A percentile compares a stretch with the other conserved stretches of the same genome.
phyloP scores from a whole-genome alignment of 2,113 vertebrate genomes.

The Epinephelus cyanopodus region DNA sequence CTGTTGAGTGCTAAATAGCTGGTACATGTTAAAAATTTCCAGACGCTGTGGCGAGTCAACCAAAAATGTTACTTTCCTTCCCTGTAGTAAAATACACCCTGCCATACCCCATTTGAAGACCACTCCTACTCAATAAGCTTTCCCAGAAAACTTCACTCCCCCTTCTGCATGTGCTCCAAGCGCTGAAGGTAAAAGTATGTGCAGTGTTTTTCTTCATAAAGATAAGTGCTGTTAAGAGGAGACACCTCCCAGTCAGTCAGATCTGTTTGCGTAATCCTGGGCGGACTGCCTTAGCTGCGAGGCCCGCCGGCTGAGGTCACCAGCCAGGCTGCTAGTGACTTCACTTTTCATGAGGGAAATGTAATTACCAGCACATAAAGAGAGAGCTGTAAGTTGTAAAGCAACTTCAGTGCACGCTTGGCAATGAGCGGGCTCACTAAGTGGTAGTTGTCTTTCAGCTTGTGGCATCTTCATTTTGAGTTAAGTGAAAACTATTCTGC shows the following conservation, averaged over 20 bases:
- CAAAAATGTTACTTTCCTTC: background rate
- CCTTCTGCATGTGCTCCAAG: slow-evolving; percentile 28
- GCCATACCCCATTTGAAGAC: background rate
- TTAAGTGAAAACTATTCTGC: slow-evolving; percentile 54
- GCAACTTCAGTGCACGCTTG: slow-evolving; percentile 14
- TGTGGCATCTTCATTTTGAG: slow-evolving; percentile 54
- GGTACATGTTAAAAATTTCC: slow-evolving; percentile 23
- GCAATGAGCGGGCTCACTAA: slow-evolving; percentile 34
- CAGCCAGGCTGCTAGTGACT: slow-evolving; percentile 63
- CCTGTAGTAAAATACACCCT: slow-evolving; percentile 9
- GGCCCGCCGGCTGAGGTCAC: slow-evolving; percentile 74
- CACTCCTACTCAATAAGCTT: slow-evolving; percentile 32
- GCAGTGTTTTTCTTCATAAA: slow-evolving; percentile 45
- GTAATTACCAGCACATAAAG: slow-evolving; percentile 68
- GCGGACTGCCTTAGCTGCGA: slow-evolving; percentile 70
- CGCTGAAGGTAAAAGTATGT: slow-evolving; percentile 53
- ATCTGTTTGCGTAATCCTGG: slow-evolving; percentile 79
- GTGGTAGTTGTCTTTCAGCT: slow-evolving; percentile 58
- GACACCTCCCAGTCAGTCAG: slow-evolving; percentile 60
- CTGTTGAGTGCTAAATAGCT: slow-evolving; percentile 5
- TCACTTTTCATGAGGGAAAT: slow-evolving; percentile 71
- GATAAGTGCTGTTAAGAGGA: slow-evolving; percentile 42
- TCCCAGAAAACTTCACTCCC: slow-evolving; percentile 14
- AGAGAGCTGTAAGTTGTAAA: slow-evolving; percentile 48
- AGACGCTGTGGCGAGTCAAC: background rate